A percentile compares a stretch with the other conserved stretches of the same genome.
These are phyloP conservation scores for Edolisoma coerulescens DNA, from an alignment of 2,113 vertebrate genomes.

Conservation along the genomic window DNA sequence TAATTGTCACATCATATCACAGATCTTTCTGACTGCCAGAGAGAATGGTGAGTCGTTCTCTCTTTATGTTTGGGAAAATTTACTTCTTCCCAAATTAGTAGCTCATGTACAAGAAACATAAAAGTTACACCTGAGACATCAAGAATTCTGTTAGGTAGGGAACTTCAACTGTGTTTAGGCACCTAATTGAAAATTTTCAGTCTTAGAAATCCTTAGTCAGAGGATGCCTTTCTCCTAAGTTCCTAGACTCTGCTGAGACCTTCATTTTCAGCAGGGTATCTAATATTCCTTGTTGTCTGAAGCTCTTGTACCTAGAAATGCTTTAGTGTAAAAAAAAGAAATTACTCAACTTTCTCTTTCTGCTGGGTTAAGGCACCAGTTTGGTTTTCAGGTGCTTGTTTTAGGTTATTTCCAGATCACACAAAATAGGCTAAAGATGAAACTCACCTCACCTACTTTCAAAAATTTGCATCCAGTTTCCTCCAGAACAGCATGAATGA, in stretches of 20 bases:
- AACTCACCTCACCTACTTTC: neutral
- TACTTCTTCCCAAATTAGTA: neutral
- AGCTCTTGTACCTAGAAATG: neutral
- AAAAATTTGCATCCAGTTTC: neutral
- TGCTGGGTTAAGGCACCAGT: neutral
- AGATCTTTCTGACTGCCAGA: neutral
- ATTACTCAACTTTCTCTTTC: neutral
- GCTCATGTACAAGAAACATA: neutral
- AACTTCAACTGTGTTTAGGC: neutral
- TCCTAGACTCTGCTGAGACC: neutral
- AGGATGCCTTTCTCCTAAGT: neutral
- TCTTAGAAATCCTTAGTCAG: neutral
- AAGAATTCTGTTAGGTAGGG: neutral
- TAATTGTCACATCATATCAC: neutral
- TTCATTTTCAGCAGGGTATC: neutral
- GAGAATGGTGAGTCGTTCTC: neutral
- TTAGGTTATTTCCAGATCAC: neutral
- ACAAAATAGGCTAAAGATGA: neutral
- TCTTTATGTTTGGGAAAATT: neutral
- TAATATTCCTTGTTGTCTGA: neutral
- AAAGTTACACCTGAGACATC: neutral
- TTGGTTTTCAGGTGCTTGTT: neutral
- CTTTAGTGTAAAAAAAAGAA: neutral
- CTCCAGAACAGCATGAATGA: neutral
- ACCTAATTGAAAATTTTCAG: neutral